Evolutionary conservation across 64 coral and sea anemone species (phyloP).

Genomic region (Pocillopora verrucosa): DNA sequence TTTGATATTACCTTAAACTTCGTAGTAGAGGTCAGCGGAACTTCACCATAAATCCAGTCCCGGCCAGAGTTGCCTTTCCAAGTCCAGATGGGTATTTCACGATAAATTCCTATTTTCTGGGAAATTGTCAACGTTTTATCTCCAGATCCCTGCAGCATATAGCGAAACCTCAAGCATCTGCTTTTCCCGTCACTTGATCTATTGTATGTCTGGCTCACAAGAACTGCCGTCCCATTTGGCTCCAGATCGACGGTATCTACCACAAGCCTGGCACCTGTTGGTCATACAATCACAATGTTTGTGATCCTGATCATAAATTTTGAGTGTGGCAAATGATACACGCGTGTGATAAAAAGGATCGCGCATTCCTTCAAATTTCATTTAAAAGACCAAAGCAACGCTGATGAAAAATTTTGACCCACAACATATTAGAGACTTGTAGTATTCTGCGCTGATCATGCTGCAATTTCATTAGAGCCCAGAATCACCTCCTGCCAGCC

Average conservation of each 20-base stretch:
- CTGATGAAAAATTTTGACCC: too few relatives aligned
- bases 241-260: neutral
- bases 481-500: too few relatives aligned
- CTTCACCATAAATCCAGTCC: conserved; percentile 7
- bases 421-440: too few relatives aligned
- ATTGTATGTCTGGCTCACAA: neutral
- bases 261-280: neutral
- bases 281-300: too few relatives aligned
- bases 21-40: neutral
- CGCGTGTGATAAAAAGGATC: too few relatives aligned
- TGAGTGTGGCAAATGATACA: too few relatives aligned
- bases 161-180: conserved; percentile 12
- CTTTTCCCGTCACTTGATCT: conserved; percentile 14
- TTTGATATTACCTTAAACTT: neutral
- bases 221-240: neutral
- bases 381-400: too few relatives aligned
- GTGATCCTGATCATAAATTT: too few relatives aligned
- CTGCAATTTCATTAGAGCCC: too few relatives aligned
- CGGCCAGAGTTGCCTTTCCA: neutral
- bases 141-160: neutral
- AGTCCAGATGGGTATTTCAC: neutral
- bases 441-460: too few relatives aligned
- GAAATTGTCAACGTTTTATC: conserved; percentile 3
- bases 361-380: too few relatives aligned
- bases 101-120: neutral